phyloP scores from a whole-genome alignment of 2,797 vertebrate genomes.

The Dicrostonyx torquatus region DNA sequence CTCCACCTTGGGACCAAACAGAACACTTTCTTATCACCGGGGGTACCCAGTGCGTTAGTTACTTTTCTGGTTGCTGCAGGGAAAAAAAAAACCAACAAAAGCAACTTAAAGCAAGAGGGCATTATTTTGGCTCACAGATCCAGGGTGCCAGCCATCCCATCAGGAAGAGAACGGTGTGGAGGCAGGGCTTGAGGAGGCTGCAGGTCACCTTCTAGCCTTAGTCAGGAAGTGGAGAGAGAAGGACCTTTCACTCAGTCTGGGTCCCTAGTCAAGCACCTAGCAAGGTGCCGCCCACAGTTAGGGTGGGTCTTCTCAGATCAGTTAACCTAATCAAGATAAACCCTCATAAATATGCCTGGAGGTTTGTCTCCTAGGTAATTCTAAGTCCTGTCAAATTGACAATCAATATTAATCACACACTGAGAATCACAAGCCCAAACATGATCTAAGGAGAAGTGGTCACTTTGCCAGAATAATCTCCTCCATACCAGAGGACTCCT shows the following conservation, averaged over 20 bases:
- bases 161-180: not conserved
- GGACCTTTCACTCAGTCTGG: not conserved
- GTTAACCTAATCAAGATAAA: not conserved
- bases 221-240: not conserved
- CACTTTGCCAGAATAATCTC: slow-evolving; percentile 46
- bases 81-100: not conserved
- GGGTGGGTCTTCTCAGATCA: not conserved
- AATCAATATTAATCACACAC: not conserved
- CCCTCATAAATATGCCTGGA: not conserved
- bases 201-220: not conserved
- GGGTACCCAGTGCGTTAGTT: not conserved
- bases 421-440: not conserved
- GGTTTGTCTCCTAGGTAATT: not conserved
- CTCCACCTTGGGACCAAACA: not conserved
- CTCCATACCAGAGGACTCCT: slow-evolving; percentile 38
- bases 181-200: not conserved
- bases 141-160: not conserved
- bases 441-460: not conserved
- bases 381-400: not conserved
- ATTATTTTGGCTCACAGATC: not conserved
- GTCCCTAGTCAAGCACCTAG: not conserved
- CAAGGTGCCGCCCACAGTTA: not conserved
- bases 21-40: not conserved
- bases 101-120: not conserved
- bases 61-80: not conserved